These are phyloP conservation scores for Pandemis corylana DNA, from an alignment of 2,888 invertebrate genomes.

Conservation along the genomic window DNA sequence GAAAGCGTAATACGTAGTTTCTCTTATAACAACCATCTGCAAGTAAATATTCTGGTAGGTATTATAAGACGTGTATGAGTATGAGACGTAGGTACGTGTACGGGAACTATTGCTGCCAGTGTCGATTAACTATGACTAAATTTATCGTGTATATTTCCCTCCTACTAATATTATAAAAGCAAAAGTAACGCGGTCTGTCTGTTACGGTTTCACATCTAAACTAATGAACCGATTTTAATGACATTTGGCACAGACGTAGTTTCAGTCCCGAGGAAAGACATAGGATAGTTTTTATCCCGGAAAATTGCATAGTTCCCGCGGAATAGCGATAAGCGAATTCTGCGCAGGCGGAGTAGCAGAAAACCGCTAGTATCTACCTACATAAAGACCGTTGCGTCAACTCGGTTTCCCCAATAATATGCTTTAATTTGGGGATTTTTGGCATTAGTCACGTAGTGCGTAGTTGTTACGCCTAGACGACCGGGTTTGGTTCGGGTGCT, in stretches of 20 bases:
- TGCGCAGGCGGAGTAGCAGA: too few relatives aligned
- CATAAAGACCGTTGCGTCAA: background rate
- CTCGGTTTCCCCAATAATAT: background rate
- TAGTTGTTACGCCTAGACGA: background rate
- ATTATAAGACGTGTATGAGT: background rate
- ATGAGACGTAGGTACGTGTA: background rate
- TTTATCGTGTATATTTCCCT: background rate
- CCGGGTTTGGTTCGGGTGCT: too few relatives aligned
- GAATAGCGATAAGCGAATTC: too few relatives aligned
- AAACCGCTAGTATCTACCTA: too few relatives aligned
- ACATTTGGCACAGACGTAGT: too few relatives aligned
- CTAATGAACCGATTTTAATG: too few relatives aligned
- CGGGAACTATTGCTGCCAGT: background rate
- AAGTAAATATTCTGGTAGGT: background rate
- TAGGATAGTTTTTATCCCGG: too few relatives aligned
- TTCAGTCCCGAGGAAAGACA: too few relatives aligned
- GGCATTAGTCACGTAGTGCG: background rate
- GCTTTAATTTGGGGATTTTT: background rate
- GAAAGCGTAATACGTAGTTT: background rate
- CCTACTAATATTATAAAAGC: too few relatives aligned
- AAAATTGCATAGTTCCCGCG: too few relatives aligned
- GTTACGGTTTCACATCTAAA: too few relatives aligned
- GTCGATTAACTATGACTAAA: background rate
- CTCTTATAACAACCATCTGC: background rate
- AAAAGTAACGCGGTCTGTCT: too few relatives aligned